Evolutionary conservation across 2,113 vertebrate genomes (phyloP).

Genomic region (Sebastes fasciatus): DNA sequence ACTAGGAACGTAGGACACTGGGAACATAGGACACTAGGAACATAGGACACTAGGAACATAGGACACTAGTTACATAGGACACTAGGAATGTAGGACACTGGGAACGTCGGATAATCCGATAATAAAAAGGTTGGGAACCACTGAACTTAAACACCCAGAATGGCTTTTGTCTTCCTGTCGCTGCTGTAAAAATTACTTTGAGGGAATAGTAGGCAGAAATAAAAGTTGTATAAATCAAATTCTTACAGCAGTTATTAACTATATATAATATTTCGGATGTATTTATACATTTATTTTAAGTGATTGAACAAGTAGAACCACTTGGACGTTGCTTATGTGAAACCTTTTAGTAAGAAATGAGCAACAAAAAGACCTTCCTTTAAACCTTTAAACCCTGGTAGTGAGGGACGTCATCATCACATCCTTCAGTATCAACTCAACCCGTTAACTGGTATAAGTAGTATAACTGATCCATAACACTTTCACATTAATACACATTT

Average conservation of each 20-base stretch:
- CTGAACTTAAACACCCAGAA: constrained; percentile 52
- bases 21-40: not conserved
- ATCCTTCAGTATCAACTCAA: not conserved
- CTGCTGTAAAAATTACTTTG: constrained; percentile 54
- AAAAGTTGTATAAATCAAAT: not conserved
- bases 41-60: not conserved
- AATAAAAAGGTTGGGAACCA: constrained; percentile 1
- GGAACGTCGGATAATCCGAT: too few species aligned
- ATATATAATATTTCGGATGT: not conserved
- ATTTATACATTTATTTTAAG: constrained; percentile 11
- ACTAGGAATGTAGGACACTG: too few species aligned
- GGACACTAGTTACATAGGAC: too few species aligned
- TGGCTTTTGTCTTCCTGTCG: constrained; percentile 63
- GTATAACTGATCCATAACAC: not conserved
- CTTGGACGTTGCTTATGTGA: constrained; percentile 31
- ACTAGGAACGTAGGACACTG: too few species aligned
- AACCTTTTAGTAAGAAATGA: constrained; percentile 18
- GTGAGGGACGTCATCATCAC: not conserved
- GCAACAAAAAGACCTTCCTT: constrained; percentile 9
- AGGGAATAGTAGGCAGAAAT: constrained; percentile 4
- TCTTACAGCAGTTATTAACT: constrained; percentile 43
- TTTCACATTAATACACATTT: constrained; percentile 2
- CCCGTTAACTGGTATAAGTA: too few species aligned
- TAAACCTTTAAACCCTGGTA: constrained; percentile 3
- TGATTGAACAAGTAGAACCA: constrained; percentile 36